These are phyloP conservation scores for Achatina immaculata DNA, from an alignment of 1,140 invertebrate genomes.

Conservation along the genomic window DNA sequence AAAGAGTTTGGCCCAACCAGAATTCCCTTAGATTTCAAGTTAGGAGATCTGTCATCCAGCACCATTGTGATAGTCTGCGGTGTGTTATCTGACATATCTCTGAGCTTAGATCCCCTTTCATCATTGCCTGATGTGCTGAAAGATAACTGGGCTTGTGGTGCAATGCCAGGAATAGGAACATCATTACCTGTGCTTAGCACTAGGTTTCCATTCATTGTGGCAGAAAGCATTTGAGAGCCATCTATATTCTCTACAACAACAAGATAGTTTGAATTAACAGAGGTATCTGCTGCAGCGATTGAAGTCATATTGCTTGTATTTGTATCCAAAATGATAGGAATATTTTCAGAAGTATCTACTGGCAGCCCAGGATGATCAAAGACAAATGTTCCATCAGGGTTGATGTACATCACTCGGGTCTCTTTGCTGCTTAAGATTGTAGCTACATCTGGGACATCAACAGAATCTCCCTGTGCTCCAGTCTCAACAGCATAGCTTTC, in stretches of 20 bases:
- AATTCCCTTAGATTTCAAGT: neutral
- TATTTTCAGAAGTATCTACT: neutral
- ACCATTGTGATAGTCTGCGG: constrained; percentile 11
- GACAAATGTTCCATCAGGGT: neutral
- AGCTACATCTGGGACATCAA: neutral
- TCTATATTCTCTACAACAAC: constrained; percentile 19
- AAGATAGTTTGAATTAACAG: constrained; percentile 17
- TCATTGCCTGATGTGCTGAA: neutral
- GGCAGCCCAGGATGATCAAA: constrained; percentile 10
- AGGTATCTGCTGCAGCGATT: neutral
- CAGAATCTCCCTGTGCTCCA: neutral
- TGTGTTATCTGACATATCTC: neutral
- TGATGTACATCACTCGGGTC: neutral
- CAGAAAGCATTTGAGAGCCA: constrained; percentile 18
- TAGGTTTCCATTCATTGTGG: neutral
- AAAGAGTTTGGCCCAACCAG: constrained; percentile 9
- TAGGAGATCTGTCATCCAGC: neutral
- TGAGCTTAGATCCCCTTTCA: neutral
- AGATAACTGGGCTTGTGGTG: constrained; percentile 4
- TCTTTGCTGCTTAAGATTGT: neutral
- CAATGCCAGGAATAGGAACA: neutral
- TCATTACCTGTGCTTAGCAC: neutral
- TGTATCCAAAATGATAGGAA: constrained; percentile 11
- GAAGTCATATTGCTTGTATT: neutral
- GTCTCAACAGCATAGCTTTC: neutral